phyloP scores from a whole-genome alignment of 2,888 invertebrate species.

The Amaurobius ferox region DNA sequence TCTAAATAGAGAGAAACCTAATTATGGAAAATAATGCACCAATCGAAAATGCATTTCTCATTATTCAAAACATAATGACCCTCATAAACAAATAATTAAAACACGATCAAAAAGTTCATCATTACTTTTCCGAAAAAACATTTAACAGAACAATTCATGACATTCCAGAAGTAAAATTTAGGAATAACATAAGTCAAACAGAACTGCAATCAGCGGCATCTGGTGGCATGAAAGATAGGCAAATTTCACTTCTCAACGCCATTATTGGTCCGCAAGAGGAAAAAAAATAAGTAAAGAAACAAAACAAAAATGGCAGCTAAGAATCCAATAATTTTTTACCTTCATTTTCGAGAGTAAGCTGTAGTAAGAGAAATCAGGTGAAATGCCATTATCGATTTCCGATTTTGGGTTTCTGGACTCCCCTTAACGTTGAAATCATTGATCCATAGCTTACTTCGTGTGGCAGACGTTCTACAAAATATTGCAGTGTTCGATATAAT shows the following conservation, averaged over 20 bases:
- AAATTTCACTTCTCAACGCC: slow-evolving; percentile 26
- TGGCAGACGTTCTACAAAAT: slow-evolving; percentile 19
- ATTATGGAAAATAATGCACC: too few relatives aligned
- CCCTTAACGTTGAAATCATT: slow-evolving; percentile 35
- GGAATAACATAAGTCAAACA: not conserved
- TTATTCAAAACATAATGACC: too few relatives aligned
- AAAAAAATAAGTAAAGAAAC: slow-evolving; percentile 7
- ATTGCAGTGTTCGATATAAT: slow-evolving; percentile 10
- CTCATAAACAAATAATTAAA: not conserved
- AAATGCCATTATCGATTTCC: slow-evolving; percentile 62
- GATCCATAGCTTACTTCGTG: slow-evolving; percentile 42
- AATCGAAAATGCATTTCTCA: too few relatives aligned
- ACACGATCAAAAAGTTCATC: not conserved
- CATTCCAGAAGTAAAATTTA: not conserved
- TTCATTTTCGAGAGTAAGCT: not conserved
- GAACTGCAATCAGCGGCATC: slow-evolving; percentile 17
- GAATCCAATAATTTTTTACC: not conserved
- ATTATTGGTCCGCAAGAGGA: slow-evolving; percentile 1
- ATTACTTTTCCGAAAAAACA: not conserved
- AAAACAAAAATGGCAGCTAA: not conserved
- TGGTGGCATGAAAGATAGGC: slow-evolving; percentile 20
- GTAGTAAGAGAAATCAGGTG: slow-evolving; percentile 16
- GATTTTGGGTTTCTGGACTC: slow-evolving; percentile 34
- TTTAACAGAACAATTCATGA: not conserved
- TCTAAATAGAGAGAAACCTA: too few relatives aligned